Evolutionary conservation across 2,797 vertebrate species (phyloP).

Genomic region (Lutjanus campechanus): DNA sequence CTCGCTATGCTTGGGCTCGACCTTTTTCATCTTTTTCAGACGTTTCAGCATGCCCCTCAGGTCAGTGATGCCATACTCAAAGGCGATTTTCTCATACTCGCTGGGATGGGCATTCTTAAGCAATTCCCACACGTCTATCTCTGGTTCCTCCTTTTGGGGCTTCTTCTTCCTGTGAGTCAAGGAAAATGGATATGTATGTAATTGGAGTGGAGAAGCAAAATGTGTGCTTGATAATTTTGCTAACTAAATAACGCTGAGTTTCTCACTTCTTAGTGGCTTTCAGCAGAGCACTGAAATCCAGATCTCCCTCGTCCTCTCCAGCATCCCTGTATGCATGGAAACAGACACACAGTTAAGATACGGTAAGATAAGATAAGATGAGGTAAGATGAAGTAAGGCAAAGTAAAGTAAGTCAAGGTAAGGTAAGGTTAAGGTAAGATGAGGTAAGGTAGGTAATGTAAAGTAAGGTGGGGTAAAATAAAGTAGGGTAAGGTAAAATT

Average conservation of each 20-base stretch:
- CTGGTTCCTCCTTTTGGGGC: constrained; percentile 73
- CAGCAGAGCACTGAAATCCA: constrained; percentile 93
- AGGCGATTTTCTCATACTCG: constrained; percentile 94
- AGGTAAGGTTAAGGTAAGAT: no score
- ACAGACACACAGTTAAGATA: neutral
- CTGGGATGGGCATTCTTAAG: constrained; percentile 92
- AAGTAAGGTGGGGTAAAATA: no score
- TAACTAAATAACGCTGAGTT: constrained; percentile 2
- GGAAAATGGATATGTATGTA: neutral
- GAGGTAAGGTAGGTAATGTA: no score
- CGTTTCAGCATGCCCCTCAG: constrained; percentile 94
- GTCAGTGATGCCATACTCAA: constrained; percentile 94
- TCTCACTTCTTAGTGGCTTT: constrained; percentile 91
- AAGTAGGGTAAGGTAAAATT: no score
- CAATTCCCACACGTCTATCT: constrained; percentile 91
- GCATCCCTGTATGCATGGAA: constrained; percentile 76
- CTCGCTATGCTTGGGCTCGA: constrained; percentile 86
- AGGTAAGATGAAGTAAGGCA: no score
- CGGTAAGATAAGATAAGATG: no score
- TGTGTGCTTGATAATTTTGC: constrained; percentile 1
- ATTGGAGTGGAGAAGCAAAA: neutral
- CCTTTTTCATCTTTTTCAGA: constrained; percentile 91
- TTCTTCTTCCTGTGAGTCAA: constrained; percentile 80
- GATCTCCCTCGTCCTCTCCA: constrained; percentile 86
- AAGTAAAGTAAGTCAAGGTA: no score